Evolutionary conservation across 2,888 invertebrate species (phyloP).

Genomic region (Drosophila seclusa): DNA sequence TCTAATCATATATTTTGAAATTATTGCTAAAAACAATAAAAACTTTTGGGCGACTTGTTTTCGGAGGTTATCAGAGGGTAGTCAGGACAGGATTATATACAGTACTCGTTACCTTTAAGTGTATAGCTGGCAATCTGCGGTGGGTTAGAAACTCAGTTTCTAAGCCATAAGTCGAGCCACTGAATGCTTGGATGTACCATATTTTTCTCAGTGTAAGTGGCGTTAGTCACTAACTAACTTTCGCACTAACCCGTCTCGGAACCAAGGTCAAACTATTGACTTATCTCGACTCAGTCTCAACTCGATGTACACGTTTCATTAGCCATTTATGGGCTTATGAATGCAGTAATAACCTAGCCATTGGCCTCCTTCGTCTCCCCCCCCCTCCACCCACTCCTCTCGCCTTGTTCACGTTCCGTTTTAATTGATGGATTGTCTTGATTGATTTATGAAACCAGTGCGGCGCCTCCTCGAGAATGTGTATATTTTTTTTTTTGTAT

Average conservation of each 20-base stretch:
- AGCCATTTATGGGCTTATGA: conserved; percentile 62
- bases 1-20: neutral
- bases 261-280: conserved; percentile 49
- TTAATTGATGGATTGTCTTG: conserved; percentile 68
- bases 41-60: neutral
- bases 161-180: neutral
- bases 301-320: conserved; percentile 55
- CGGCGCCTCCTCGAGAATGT: neutral
- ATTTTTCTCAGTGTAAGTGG: neutral
- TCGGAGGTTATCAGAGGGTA: neutral
- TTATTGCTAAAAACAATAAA: neutral
- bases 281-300: conserved; percentile 2
- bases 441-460: conserved; percentile 63
- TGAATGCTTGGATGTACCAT: neutral
- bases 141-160: neutral
- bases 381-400: no score
- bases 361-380: conserved; percentile 2
- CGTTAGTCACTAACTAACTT: neutral
- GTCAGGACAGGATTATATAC: neutral
- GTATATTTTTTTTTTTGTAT: neutral
- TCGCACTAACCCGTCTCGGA: neutral
- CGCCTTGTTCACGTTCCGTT: conserved; percentile 8
- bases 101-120: neutral
- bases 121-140: no score
- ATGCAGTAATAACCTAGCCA: conserved; percentile 54